Conservation (phyloP, 1,140 invertebrate genomes). For the Heterodera schachtii region DNA sequence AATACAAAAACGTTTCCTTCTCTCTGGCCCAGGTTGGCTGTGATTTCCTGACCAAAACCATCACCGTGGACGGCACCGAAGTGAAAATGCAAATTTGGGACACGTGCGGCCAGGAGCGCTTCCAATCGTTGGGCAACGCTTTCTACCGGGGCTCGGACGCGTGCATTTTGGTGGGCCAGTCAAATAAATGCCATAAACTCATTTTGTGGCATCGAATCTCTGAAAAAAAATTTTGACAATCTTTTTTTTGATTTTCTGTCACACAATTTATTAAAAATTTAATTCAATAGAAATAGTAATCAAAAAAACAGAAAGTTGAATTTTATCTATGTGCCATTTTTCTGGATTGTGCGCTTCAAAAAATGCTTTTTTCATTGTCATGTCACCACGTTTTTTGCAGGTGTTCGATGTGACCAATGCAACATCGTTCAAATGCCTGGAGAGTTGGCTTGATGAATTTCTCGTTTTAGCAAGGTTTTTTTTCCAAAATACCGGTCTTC, state of each 20-base stretch:
- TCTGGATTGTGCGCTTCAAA: no score
- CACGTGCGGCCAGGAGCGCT: constrained; percentile 91
- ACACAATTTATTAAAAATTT: no score
- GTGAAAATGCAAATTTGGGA: constrained; percentile 77
- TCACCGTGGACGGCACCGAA: constrained; percentile 94
- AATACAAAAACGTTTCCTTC: no score
- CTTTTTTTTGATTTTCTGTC: no score
- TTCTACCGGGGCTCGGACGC: constrained; percentile 98
- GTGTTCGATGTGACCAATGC: constrained; percentile 95
- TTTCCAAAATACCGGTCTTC: background rate
- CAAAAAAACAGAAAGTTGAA: background rate
- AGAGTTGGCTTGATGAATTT: constrained; percentile 98
- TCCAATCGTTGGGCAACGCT: constrained; percentile 80
- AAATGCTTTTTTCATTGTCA: no score
- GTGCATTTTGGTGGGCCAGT: constrained; percentile 78
- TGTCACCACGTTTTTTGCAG: background rate
- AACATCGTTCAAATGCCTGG: constrained; percentile 93
- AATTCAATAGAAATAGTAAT: background rate
- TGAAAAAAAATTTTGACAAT: no score
- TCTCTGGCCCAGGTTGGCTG: constrained; percentile 76
- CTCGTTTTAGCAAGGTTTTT: constrained; percentile 79
- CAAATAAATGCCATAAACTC: no score
- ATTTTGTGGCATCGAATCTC: background rate
- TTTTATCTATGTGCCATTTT: background rate
- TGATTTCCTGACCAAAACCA: constrained; percentile 98